A percentile compares a stretch with the other conserved stretches of the same genome.
phyloP scores from a whole-genome alignment of 2,797 vertebrate species.

The Sebastes diaconus region DNA sequence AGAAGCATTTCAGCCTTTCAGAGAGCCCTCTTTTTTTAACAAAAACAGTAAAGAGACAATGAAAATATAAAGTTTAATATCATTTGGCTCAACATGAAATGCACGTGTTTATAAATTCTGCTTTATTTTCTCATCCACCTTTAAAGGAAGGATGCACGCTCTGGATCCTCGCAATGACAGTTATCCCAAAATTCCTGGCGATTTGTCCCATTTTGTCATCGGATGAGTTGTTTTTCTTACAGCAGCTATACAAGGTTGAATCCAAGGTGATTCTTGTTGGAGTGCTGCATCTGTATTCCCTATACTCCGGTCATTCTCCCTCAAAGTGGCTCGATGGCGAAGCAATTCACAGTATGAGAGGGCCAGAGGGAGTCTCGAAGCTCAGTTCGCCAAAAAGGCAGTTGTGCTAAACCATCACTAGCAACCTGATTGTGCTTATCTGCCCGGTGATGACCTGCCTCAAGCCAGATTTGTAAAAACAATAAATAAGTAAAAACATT shows the following conservation, averaged over 20 bases:
- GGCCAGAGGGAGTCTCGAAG: constrained; percentile 32
- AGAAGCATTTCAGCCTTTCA: not conserved
- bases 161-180: not conserved
- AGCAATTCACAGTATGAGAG: constrained; percentile 38
- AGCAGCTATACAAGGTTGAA: constrained; percentile 36
- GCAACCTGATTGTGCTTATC: constrained; percentile 24
- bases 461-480: constrained; percentile 11
- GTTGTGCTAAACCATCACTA: constrained; percentile 8
- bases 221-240: not conserved
- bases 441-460: constrained; percentile 6
- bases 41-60: not conserved
- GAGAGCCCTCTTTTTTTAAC: not conserved
- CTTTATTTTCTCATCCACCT: not conserved
- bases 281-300: constrained; percentile 43
- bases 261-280: constrained; percentile 38
- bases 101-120: not conserved
- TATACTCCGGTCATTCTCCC: constrained; percentile 13
- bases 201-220: constrained; percentile 23
- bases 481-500: not conserved
- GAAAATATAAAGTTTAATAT: not conserved
- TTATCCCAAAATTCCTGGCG: not conserved
- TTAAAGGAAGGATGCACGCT: not conserved
- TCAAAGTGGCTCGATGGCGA: constrained; percentile 29
- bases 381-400: constrained; percentile 15
- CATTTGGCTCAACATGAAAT: not conserved